A percentile compares a stretch with the other conserved stretches of the same genome.
phyloP scores from a whole-genome alignment of 2,113 vertebrate species.

The Oryzias woworae region DNA sequence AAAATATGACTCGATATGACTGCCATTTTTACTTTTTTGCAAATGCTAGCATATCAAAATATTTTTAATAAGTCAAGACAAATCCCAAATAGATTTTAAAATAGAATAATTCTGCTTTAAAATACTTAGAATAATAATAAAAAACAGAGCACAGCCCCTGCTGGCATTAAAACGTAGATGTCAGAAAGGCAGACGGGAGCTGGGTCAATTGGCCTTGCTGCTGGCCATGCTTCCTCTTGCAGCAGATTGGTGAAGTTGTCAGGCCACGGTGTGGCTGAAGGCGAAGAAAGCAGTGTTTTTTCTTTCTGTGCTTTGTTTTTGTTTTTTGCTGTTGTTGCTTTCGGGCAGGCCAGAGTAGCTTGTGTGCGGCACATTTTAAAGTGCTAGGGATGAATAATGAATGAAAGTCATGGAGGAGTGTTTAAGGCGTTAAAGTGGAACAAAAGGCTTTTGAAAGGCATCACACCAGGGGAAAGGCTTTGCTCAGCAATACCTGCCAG shows the following conservation, averaged over 20 bases:
- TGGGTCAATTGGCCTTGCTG: constrained; percentile 37
- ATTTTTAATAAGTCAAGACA: no score
- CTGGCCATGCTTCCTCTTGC: constrained; percentile 37
- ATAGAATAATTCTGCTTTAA: neutral
- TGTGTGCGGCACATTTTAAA: constrained; percentile 48
- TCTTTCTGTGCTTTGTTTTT: constrained; percentile 16
- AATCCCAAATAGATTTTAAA: no score
- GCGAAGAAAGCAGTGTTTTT: constrained; percentile 35
- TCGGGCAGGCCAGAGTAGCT: constrained; percentile 27
- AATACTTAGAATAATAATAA: constrained; percentile 1
- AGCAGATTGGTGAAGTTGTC: constrained; percentile 59
- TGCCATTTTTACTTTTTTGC: no score
- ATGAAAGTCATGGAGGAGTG: constrained; percentile 63
- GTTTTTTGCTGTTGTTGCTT: constrained; percentile 40
- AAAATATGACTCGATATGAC: no score
- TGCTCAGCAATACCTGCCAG: constrained; percentile 58
- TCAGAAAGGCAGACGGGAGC: constrained; percentile 35
- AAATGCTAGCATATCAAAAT: no score
- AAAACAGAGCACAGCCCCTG: constrained; percentile 18
- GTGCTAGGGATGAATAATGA: constrained; percentile 69
- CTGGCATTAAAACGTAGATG: constrained; percentile 12
- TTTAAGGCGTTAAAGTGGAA: constrained; percentile 69
- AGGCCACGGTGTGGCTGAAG: constrained; percentile 41
- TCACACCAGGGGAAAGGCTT: constrained; percentile 51
- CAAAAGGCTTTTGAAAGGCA: constrained; percentile 61